A percentile compares a stretch with the other conserved stretches of the same genome.
phyloP scores from a whole-genome alignment of 2,888 invertebrate genomes.

The Nyleta sp. region DNA sequence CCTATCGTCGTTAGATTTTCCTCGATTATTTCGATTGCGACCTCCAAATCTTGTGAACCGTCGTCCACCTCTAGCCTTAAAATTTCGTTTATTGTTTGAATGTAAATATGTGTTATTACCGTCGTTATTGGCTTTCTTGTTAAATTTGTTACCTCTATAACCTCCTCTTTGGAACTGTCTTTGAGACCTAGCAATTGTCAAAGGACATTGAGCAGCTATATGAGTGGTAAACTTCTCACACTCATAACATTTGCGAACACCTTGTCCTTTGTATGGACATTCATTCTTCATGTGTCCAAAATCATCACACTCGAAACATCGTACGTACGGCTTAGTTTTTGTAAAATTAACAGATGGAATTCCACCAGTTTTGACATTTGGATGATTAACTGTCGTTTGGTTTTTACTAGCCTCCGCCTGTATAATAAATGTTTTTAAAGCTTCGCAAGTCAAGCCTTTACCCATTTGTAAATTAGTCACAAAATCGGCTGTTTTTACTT shows the following conservation, averaged over 20 bases:
- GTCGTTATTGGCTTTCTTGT: background rate
- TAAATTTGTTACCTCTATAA: conserved; percentile 15
- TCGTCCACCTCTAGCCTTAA: conserved; percentile 11
- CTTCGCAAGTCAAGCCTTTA: conserved; percentile 3
- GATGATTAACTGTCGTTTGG: conserved; percentile 8
- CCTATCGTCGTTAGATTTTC: conserved; percentile 10
- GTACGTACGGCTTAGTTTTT: background rate
- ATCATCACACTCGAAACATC: background rate
- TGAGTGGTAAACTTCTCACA: conserved; percentile 13
- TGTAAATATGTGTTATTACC: background rate
- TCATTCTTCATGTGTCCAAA: conserved; percentile 25
- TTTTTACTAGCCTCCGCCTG: conserved; percentile 8
- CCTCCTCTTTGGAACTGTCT: too few relatives aligned
- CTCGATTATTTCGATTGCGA: conserved; percentile 2
- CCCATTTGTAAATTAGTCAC: background rate
- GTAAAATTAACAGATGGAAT: background rate
- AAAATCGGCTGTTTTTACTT: conserved; percentile 2
- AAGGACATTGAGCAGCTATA: conserved; percentile 19
- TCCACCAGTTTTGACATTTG: background rate
- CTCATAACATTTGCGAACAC: conserved; percentile 21
- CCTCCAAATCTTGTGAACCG: background rate
- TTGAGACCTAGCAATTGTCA: background rate
- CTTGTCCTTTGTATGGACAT: conserved; percentile 9
- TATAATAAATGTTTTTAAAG: conserved; percentile 5
- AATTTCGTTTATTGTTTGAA: conserved; percentile 8